Conservation (phyloP, 2,113 vertebrate species). For the Ondatra zibethicus region DNA sequence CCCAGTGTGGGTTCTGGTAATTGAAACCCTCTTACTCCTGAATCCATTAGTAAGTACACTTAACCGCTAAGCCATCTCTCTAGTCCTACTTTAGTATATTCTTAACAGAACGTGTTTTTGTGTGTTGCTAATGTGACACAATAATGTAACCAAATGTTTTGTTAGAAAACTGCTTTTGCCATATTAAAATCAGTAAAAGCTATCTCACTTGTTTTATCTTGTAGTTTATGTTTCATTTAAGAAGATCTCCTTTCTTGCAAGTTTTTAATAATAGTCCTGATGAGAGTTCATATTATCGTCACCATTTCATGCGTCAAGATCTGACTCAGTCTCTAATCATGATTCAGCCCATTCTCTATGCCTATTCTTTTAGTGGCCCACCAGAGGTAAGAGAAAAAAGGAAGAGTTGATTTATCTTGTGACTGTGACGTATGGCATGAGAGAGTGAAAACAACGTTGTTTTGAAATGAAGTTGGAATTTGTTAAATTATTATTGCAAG, state of each 20-base stretch:
- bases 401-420: not conserved
- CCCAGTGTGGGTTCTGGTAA: not conserved
- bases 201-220: conserved; percentile 73
- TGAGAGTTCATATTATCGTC: conserved; percentile 97
- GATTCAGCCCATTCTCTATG: conserved; percentile 97
- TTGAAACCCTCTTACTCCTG: not conserved
- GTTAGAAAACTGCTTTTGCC: not conserved
- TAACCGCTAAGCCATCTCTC: not conserved
- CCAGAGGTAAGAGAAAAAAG: conserved; percentile 91
- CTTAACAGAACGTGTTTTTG: not conserved
- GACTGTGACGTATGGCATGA: not conserved
- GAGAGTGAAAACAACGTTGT: conserved; percentile 3
- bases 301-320: conserved; percentile 98
- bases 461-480: conserved; percentile 45
- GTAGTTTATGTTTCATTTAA: conserved; percentile 99
- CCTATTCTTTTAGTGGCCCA: conserved; percentile 97
- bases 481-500: conserved; percentile 28
- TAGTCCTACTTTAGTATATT: conserved; percentile 11
- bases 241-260: conserved; percentile 98
- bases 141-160: conserved; percentile 48
- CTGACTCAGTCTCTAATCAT: conserved; percentile 98
- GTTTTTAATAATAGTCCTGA: conserved; percentile 99
- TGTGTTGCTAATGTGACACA: conserved; percentile 5
- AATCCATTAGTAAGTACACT: not conserved
- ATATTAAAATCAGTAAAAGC: conserved; percentile 50